A percentile compares a stretch with the other conserved stretches of the same genome.
phyloP scores from a whole-genome alignment of 2,888 invertebrate species.

The Chrysodeixis includens region DNA sequence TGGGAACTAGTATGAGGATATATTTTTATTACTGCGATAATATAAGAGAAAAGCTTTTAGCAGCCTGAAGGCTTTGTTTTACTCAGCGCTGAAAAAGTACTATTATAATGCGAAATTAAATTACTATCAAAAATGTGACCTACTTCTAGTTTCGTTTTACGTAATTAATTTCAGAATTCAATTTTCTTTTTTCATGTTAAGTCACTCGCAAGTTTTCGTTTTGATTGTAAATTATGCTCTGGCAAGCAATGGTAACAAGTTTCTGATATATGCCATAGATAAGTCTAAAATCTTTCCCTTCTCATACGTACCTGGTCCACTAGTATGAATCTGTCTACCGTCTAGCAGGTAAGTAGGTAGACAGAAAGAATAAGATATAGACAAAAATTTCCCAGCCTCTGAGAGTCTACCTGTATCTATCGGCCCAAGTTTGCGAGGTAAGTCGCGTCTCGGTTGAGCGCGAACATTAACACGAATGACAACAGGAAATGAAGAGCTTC shows the following conservation, averaged over 20 bases:
- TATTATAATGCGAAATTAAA: background rate
- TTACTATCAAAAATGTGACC: background rate
- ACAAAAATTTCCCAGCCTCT: no score
- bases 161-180: no score
- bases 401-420: background rate
- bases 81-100: background rate
- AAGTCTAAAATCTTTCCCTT: no score
- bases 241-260: no score
- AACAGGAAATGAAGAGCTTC: conserved; percentile 6
- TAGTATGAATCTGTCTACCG: no score
- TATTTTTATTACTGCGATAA: conserved; percentile 33
- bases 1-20: conserved; percentile 11
- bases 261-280: no score
- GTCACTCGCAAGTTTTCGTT: no score
- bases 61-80: conserved; percentile 16
- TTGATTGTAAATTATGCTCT: no score
- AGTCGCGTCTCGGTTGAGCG: background rate
- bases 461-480: background rate
- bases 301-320: no score
- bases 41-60: conserved; percentile 46
- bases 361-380: no score
- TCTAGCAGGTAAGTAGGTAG: no score
- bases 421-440: background rate
- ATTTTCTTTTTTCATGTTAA: no score
- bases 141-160: background rate